A percentile compares a stretch with the other conserved stretches of the same genome.
Conservation (phyloP, 2,888 invertebrate species). For the Clusia tigrina region DNA sequence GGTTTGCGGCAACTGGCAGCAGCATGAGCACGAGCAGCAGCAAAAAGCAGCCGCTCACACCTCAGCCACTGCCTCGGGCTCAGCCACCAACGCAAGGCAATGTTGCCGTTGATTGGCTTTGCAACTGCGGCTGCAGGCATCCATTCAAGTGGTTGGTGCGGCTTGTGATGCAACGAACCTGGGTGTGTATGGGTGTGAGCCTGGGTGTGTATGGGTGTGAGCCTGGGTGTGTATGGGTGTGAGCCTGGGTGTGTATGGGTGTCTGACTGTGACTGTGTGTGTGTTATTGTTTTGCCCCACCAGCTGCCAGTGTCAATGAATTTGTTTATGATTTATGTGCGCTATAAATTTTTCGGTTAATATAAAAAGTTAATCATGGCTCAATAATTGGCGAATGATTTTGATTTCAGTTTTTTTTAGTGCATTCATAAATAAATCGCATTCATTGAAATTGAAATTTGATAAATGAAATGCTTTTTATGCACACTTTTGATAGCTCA, state of each 20-base stretch:
- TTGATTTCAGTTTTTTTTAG: not conserved
- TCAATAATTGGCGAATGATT: not conserved
- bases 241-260: not conserved
- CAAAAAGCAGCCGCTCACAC: too few species aligned
- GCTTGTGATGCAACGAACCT: not conserved
- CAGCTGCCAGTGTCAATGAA: constrained; percentile 6
- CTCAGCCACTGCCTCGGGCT: too few species aligned
- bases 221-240: constrained; percentile 1
- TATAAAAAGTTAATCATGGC: not conserved
- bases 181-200: not conserved
- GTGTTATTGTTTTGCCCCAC: not conserved
- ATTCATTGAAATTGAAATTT: not conserved
- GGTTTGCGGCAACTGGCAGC: too few species aligned
- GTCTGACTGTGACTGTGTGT: not conserved
- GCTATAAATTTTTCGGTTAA: not conserved
- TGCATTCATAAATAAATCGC: not conserved
- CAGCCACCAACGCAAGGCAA: not conserved
- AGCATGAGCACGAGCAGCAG: too few species aligned
- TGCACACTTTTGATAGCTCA: not conserved
- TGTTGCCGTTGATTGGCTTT: not conserved
- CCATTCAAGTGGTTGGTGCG: not conserved
- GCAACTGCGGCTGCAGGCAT: constrained; percentile 1
- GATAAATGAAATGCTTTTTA: constrained; percentile 1
- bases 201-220: not conserved
- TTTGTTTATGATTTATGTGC: constrained; percentile 5